These are phyloP conservation scores for Leptatherina wallacei DNA, from an alignment of 2,797 vertebrate species.

Conservation along the genomic window DNA sequence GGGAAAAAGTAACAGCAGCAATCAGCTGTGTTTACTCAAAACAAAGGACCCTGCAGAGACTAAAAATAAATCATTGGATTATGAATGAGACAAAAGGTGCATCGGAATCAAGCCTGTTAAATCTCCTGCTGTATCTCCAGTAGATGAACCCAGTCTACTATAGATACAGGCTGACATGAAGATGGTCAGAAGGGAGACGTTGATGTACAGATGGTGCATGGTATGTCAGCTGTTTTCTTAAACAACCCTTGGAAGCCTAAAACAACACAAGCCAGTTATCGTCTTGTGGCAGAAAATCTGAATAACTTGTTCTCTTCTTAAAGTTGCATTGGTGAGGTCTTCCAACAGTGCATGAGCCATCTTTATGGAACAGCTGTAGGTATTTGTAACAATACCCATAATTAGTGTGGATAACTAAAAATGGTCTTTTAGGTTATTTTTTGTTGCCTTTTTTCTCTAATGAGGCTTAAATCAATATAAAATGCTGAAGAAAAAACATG, in stretches of 20 bases:
- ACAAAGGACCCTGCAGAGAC: not conserved
- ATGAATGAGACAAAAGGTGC: not conserved
- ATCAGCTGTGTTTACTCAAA: not conserved
- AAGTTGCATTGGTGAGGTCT: not conserved
- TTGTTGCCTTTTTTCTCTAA: too few species aligned
- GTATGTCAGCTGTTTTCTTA: not conserved
- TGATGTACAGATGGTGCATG: not conserved
- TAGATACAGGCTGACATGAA: not conserved
- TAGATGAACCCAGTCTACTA: not conserved
- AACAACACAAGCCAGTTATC: not conserved
- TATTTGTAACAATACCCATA: not conserved
- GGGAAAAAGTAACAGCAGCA: not conserved
- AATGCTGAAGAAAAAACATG: too few species aligned
- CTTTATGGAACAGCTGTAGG: not conserved
- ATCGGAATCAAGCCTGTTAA: not conserved
- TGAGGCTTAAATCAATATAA: too few species aligned
- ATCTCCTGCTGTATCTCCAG: not conserved
- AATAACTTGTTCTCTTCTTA: not conserved
- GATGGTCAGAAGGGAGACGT: not conserved
- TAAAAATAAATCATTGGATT: not conserved
- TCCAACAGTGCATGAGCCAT: not conserved
- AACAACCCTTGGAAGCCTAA: not conserved
- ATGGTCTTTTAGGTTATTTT: too few species aligned
- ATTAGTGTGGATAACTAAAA: not conserved
- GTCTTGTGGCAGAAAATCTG: not conserved